These are phyloP conservation scores for Volucella inanis DNA, from an alignment of 2,888 invertebrate genomes.

Conservation along the genomic window DNA sequence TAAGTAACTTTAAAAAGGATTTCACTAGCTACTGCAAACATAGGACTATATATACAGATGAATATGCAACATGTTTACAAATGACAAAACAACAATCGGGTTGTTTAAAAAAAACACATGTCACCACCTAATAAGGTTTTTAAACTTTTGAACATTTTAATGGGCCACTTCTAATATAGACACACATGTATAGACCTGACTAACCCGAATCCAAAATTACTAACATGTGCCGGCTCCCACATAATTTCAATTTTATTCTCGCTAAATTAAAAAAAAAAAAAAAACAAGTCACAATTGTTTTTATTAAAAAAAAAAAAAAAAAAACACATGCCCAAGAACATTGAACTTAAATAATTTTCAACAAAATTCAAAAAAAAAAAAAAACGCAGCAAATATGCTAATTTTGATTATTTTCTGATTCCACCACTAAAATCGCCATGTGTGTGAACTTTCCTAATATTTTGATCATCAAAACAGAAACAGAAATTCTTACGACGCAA, in stretches of 20 bases:
- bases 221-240: constrained; percentile 12
- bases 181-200: not conserved
- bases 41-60: too few species aligned
- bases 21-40: too few species aligned
- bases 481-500: constrained; percentile 47
- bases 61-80: too few species aligned
- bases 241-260: not conserved
- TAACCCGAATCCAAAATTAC: constrained; percentile 15
- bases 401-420: not conserved
- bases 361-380: not conserved
- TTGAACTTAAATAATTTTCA: constrained; percentile 45
- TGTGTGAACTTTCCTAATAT: constrained; percentile 51
- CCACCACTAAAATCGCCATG: constrained; percentile 19
- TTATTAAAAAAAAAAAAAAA: constrained; percentile 2
- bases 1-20: too few species aligned
- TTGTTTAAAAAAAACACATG: too few species aligned
- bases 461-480: constrained; percentile 26
- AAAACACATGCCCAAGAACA: constrained; percentile 46
- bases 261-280: not conserved
- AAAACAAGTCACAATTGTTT: constrained; percentile 20
- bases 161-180: too few species aligned
- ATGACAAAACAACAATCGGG: too few species aligned
- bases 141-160: too few species aligned
- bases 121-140: too few species aligned
- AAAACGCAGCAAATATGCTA: constrained; percentile 8